Conservation (phyloP, 2,888 invertebrate species). For the Nephrotoma appendiculata region DNA sequence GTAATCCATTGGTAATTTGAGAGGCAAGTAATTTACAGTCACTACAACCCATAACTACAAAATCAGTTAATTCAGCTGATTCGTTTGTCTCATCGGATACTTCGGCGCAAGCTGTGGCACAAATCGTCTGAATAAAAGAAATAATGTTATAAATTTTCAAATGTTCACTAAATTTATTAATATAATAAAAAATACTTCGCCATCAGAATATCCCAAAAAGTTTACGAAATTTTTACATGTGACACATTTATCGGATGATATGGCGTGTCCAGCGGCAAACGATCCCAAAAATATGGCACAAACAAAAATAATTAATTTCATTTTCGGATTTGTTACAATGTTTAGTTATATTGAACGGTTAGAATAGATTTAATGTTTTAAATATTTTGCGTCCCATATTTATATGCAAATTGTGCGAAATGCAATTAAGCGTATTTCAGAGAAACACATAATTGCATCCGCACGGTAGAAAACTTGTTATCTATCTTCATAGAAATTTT, state of each 20-base stretch:
- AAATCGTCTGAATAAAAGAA: neutral
- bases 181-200: neutral
- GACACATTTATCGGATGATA: neutral
- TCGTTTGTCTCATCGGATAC: neutral
- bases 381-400: neutral
- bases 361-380: neutral
- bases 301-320: neutral
- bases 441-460: neutral
- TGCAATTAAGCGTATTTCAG: neutral
- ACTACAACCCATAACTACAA: neutral
- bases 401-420: neutral
- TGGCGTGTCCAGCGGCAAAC: neutral
- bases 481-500: too few species aligned
- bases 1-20: neutral
- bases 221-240: neutral
- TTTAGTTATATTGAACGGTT: neutral
- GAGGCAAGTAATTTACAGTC: neutral
- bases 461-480: too few species aligned
- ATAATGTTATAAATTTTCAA: neutral
- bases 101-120: neutral
- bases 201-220: neutral
- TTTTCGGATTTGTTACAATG: neutral
- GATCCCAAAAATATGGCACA: neutral
- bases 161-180: neutral
- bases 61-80: neutral